Evolutionary conservation across 2,888 invertebrate species (phyloP).

Genomic region (Bursaphelenchus okinawaensis): DNA sequence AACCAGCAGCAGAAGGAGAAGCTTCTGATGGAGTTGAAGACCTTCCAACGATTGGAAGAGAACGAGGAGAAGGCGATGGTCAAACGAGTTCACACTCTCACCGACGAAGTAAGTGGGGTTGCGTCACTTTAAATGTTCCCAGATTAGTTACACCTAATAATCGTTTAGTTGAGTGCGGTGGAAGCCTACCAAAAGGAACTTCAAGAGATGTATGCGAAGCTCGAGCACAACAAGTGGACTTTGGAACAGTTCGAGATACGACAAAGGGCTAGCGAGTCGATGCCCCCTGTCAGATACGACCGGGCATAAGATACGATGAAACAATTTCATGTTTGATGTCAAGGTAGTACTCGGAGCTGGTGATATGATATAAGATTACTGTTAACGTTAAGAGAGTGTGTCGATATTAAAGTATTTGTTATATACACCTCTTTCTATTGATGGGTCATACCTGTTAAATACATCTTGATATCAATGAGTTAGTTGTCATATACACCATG

Average conservation of each 20-base stretch:
- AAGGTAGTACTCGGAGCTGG: no score
- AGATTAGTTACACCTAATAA: conserved; percentile 70
- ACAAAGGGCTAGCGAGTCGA: conserved; percentile 62
- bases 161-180: conserved; percentile 24
- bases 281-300: conserved; percentile 67
- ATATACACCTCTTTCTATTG: no score
- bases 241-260: conserved; percentile 34
- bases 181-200: conserved; percentile 71
- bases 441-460: no score
- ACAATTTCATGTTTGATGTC: background rate
- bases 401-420: no score
- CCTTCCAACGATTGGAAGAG: conserved; percentile 62
- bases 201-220: conserved; percentile 75
- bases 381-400: no score
- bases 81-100: conserved; percentile 63
- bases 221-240: conserved; percentile 61
- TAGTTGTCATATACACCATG: background rate
- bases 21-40: conserved; percentile 70
- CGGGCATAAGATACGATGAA: background rate
- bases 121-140: conserved; percentile 6
- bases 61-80: conserved; percentile 83
- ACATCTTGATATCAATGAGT: no score
- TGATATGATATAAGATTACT: no score
- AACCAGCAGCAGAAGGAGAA: conserved; percentile 79
- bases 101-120: conserved; percentile 36